Evolutionary conservation across 1,140 invertebrate genomes (phyloP).

Genomic region (Meloidogyne floridensis): DNA sequence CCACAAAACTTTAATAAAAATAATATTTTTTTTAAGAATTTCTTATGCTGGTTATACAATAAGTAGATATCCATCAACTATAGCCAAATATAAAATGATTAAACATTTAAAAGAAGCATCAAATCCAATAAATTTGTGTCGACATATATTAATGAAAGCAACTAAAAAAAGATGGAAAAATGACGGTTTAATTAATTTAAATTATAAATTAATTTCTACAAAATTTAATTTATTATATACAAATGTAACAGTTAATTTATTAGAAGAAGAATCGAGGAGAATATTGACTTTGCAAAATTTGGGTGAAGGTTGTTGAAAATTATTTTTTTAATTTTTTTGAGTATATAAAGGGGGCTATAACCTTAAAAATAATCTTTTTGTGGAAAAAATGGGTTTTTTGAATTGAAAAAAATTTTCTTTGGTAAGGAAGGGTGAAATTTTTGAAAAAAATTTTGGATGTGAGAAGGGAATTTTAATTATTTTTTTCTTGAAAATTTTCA

Average conservation of each 20-base stretch:
- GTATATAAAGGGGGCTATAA: no score
- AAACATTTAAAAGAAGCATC: constrained; percentile 63
- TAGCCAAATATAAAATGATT: constrained; percentile 67
- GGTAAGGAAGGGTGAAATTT: no score
- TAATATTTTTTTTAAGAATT: constrained; percentile 42
- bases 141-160: constrained; percentile 77
- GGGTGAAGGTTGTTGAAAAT: constrained; percentile 24
- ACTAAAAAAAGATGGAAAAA: constrained; percentile 79
- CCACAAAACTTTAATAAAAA: no score
- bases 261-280: constrained; percentile 58
- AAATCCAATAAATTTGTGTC: constrained; percentile 68
- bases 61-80: constrained; percentile 62
- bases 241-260: constrained; percentile 66
- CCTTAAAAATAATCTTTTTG: no score
- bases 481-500: no score
- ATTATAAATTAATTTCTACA: constrained; percentile 77
- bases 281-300: constrained; percentile 35
- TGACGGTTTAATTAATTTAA: constrained; percentile 83
- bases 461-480: no score
- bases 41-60: constrained; percentile 55
- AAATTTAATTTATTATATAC: constrained; percentile 72
- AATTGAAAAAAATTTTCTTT: no score
- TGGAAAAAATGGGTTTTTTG: no score
- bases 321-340: not conserved
- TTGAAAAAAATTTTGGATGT: no score